phyloP scores from a whole-genome alignment of 2,888 invertebrate genomes.

The Cryptophagus acutangulus region DNA sequence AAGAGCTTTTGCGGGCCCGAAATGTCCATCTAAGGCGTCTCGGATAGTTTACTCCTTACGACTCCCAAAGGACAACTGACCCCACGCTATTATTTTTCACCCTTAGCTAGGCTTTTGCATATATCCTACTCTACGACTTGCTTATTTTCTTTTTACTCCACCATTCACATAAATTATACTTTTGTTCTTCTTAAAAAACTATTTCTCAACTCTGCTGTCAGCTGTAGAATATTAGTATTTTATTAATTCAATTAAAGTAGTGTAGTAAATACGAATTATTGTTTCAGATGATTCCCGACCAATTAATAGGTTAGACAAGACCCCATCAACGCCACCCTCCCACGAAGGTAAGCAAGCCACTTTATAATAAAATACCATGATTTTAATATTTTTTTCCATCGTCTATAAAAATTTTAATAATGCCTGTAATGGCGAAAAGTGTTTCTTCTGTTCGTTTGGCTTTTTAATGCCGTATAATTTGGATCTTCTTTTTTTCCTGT shows the following conservation, averaged over 20 bases:
- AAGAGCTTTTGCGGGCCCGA: conserved; percentile 37
- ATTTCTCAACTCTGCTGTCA: too few relatives aligned
- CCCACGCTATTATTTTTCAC: conserved; percentile 49
- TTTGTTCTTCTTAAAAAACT: too few relatives aligned
- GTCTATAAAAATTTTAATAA: too few relatives aligned
- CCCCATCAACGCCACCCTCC: conserved; percentile 72
- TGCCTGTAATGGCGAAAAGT: conserved; percentile 27
- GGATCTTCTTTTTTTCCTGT: conserved; percentile 21
- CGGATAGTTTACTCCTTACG: conserved; percentile 45
- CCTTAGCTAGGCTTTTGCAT: conserved; percentile 47
- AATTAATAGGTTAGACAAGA: conserved; percentile 61
- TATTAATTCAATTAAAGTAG: too few relatives aligned
- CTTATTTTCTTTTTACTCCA: too few relatives aligned
- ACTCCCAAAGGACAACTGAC: conserved; percentile 44
- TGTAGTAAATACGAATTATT: too few relatives aligned
- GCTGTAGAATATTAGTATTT: too few relatives aligned
- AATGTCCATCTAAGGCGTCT: conserved; percentile 39
- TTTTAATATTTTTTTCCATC: conserved; percentile 7
- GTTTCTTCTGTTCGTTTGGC: conserved; percentile 20
- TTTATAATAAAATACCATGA: conserved; percentile 3
- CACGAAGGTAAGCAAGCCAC: conserved; percentile 57
- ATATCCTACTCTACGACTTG: conserved; percentile 42
- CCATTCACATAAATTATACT: too few relatives aligned
- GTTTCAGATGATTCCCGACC: conserved; percentile 53
- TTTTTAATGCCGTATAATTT: conserved; percentile 30